Evolutionary conservation across 53 echinoderm and acorn worm species (phyloP).

Genomic region (Antedon mediterranea): DNA sequence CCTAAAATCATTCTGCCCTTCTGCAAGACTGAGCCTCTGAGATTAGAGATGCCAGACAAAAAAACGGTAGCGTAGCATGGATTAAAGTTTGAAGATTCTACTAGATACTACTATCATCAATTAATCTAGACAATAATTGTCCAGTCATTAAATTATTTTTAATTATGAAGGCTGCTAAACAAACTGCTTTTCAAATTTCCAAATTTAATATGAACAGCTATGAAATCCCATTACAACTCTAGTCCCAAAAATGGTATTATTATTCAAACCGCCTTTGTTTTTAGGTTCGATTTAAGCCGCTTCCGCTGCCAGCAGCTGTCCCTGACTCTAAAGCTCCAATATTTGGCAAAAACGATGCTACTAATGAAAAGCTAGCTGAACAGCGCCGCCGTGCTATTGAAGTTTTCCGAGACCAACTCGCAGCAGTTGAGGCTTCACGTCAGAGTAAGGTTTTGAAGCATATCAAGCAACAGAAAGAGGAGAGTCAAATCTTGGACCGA

Average conservation of each 20-base stretch:
- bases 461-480: slow-evolving; percentile 54
- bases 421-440: slow-evolving; percentile 43
- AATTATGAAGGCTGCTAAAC: no score
- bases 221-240: no score
- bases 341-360: slow-evolving; percentile 88
- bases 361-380: slow-evolving; percentile 94
- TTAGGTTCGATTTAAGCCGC: slow-evolving; percentile 95
- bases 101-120: no score
- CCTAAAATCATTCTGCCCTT: slow-evolving; percentile 92
- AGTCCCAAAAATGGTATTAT: no score
- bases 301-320: slow-evolving; percentile 76
- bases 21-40: slow-evolving; percentile 67
- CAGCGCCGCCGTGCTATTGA: slow-evolving; percentile 71
- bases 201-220: no score
- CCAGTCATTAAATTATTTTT: no score
- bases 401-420: slow-evolving; percentile 80
- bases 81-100: no score
- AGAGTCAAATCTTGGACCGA: slow-evolving; percentile 65
- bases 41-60: slow-evolving; percentile 76
- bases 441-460: slow-evolving; percentile 56
- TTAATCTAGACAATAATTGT: no score
- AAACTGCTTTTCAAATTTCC: no score
- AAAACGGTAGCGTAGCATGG: slow-evolving; percentile 59
- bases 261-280: no score
- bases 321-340: slow-evolving; percentile 90